Evolutionary conservation across 2,113 vertebrate species (phyloP), one percentile per base, ranked within the genome.

Genomic region (Amblyornis subalaris): DNA sequence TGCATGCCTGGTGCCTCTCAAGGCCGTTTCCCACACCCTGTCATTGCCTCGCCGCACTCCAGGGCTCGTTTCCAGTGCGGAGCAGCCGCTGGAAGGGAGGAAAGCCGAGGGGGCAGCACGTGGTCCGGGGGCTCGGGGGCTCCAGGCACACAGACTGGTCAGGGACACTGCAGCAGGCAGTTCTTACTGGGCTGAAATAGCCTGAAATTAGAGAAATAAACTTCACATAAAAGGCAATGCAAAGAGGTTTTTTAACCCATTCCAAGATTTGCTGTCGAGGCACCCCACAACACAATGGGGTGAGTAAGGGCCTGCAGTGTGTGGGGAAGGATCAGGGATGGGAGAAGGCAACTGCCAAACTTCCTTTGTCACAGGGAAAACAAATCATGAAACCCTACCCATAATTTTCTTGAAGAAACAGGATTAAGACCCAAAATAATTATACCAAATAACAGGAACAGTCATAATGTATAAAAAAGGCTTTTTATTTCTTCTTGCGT

Each of bases 381-480:
- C 7, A 53, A 61, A 22, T 14, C 23, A 29, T 45, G 33, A 78
- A 93, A 84, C 5, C 19, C 28, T 70, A 57, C 51, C 33, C 7
- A 0, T 70, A 28, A 38, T 86, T 90, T 90, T 80, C 38, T 35
- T 89, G 42, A 53, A 85, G 57, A 88, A 85, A 66, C 14, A 58
- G 28, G 64, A 92, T 66, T 88, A 93, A 82, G 64, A 81, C 8
- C 8, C 60, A 94, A 90, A 95, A 67, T 62, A 91, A 66, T 84
- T 54, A 23, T 14, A 58, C 3, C 4, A 71, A 92, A 69, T 61
- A 89, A 69, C 64, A 62, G 51, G 60, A 86, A 77, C 25, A 77
- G 67, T 84, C 64, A 84, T 64, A 71, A 77, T 24, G 5, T 60
- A 44, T 31, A 24, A 84, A 87, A 70, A 85, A 88, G 65, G 5